A percentile compares a stretch with the other conserved stretches of the same genome.
phyloP scores from a whole-genome alignment of 2,888 invertebrate genomes.

The Callinectes sapidus region DNA sequence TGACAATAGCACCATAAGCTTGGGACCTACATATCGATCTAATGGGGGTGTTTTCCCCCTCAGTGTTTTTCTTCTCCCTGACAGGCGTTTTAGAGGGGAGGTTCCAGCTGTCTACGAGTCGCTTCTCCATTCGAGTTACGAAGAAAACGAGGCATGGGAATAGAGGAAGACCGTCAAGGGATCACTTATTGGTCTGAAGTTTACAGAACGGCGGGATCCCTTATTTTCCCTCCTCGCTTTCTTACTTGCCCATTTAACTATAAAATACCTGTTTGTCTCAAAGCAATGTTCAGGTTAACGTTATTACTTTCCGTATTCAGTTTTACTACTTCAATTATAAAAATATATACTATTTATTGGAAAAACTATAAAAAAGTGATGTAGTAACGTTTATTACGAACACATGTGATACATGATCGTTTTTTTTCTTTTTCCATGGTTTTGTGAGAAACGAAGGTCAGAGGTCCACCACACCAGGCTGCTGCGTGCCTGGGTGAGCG shows the following conservation, averaged over 20 bases:
- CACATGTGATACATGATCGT: background rate
- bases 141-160: background rate
- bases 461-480: background rate
- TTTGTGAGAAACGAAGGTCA: background rate
- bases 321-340: background rate
- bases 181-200: constrained; percentile 11
- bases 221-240: background rate
- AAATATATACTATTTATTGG: background rate
- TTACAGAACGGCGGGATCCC: background rate
- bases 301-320: background rate
- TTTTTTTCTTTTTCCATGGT: background rate
- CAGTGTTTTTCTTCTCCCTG: constrained; percentile 9
- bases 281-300: background rate
- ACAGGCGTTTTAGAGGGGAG: constrained; percentile 18
- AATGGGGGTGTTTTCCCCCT: constrained; percentile 43
- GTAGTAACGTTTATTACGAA: background rate
- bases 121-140: constrained; percentile 11
- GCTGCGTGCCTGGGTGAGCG: background rate
- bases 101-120: constrained; percentile 19
- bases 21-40: background rate
- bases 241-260: background rate
- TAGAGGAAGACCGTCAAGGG: background rate
- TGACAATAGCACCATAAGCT: constrained; percentile 9
- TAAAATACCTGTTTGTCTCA: background rate
- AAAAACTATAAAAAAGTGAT: background rate